These are phyloP conservation scores for Lagopus leucura DNA, from an alignment of 2,113 vertebrate genomes.

Conservation along the genomic window DNA sequence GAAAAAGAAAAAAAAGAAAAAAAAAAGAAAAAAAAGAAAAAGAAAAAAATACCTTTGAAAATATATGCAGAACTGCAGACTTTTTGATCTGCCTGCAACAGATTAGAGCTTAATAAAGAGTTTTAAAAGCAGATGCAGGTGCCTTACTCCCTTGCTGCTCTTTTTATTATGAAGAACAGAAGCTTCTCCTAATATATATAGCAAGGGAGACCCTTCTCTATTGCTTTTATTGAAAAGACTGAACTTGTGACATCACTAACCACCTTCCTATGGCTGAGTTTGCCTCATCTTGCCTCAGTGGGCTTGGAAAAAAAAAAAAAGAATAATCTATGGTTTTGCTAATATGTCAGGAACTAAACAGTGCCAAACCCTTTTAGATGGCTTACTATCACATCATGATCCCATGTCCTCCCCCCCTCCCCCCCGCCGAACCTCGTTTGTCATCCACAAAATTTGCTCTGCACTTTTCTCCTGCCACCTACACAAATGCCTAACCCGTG, in stretches of 20 bases:
- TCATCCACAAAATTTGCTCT: background rate
- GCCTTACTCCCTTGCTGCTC: slow-evolving; percentile 31
- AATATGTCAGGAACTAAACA: slow-evolving; percentile 1
- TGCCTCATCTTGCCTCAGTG: slow-evolving; percentile 46
- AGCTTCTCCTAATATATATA: slow-evolving; percentile 70
- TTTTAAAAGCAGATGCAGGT: slow-evolving; percentile 69
- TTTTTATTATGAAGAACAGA: slow-evolving; percentile 31
- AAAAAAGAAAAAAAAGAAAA: background rate
- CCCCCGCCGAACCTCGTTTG: background rate
- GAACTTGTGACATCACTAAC: slow-evolving; percentile 70
- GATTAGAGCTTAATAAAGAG: background rate
- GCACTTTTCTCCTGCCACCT: slow-evolving; percentile 14
- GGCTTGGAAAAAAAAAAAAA: background rate
- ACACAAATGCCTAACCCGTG: slow-evolving; percentile 6
- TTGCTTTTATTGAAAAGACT: slow-evolving; percentile 56
- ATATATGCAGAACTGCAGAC: background rate
- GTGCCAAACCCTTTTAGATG: slow-evolving; percentile 3
- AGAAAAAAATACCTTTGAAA: background rate
- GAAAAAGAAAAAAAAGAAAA: background rate
- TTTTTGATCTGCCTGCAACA: background rate
- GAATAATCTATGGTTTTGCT: background rate
- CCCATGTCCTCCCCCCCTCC: background rate
- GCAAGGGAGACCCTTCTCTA: slow-evolving; percentile 11
- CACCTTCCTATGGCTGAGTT: slow-evolving; percentile 68
- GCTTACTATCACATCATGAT: background rate